phyloP scores from a whole-genome alignment of 64 coral and sea anemone species.

The Dendronephthya gigantea region DNA sequence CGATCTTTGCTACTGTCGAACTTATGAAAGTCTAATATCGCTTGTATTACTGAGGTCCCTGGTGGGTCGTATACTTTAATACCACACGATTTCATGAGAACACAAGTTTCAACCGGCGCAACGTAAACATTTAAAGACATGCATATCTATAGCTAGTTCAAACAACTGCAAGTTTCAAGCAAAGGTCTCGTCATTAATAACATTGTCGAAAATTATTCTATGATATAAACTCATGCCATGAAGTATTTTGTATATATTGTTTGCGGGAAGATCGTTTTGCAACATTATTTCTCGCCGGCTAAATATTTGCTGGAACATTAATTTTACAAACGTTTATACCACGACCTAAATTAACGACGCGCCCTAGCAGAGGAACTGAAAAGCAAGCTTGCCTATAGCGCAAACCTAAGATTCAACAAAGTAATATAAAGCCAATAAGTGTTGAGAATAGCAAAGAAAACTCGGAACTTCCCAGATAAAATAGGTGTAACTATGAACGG shows the following conservation, averaged over 20 bases:
- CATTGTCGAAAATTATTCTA: no score
- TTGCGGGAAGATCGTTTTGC: background rate
- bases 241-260: background rate
- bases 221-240: no score
- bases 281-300: background rate
- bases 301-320: background rate
- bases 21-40: no score
- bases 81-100: no score
- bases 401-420: background rate
- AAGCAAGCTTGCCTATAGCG: background rate
- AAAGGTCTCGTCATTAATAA: no score
- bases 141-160: no score
- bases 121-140: no score
- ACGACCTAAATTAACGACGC: background rate
- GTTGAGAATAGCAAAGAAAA: background rate
- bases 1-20: no score
- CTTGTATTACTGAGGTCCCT: no score
- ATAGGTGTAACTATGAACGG: background rate
- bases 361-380: background rate
- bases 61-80: no score
- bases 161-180: no score
- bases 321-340: background rate
- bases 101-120: no score
- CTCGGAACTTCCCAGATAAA: background rate
- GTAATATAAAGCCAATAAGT: background rate